Base-by-base conservation (phyloP, 2,888 invertebrate species). In the Calameuta idolon region DNA sequence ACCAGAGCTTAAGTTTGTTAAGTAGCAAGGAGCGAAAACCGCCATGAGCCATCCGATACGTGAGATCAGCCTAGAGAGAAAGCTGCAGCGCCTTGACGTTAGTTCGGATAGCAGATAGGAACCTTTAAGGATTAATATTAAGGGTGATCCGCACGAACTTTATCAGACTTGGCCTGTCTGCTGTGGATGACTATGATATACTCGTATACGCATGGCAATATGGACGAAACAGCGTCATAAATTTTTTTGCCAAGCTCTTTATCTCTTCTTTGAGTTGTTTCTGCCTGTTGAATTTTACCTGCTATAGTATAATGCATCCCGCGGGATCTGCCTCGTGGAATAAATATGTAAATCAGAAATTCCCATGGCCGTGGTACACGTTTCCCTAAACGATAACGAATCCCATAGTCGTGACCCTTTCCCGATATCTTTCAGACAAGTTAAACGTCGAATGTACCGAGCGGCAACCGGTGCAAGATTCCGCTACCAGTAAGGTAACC, bases 21-120 rank as follows among this genome's bases (percentile, higher is more conserved):
- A 90, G 91, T 90, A 90, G 88, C 87, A 87, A 85, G 86, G 87
- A 89, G 88, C 86, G 87, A 88, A 90, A 89, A 90, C 90, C 90
- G 85, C 89, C 87, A 87, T 84, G 86, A 90, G 88, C 87, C 87
- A 85, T 86, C 84, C 85, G 89, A 90, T 87, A 89, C 88, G 88
- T 88, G 88, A 88, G 88, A 89, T 85, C 79, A 55, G 55, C 23
- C 55, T 23, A 80, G 82, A 80, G 82, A 82, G 69, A 69, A 68
- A 75, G 37, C 34, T 34, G 75, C 69, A 68, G 33, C 11, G 30
- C 55, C 31, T 30, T 37, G 30, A 35, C 69, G 34, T 34, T 34
- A 55, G 55, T 55, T 55, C 5, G 9, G 55, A 23, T 55, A 23
- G 1, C 55, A 55, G 55, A 55, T 55, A 55, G 23, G 15, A 23